Conservation (phyloP, 1,140 invertebrate species). For the Camponotus vicinus region DNA sequence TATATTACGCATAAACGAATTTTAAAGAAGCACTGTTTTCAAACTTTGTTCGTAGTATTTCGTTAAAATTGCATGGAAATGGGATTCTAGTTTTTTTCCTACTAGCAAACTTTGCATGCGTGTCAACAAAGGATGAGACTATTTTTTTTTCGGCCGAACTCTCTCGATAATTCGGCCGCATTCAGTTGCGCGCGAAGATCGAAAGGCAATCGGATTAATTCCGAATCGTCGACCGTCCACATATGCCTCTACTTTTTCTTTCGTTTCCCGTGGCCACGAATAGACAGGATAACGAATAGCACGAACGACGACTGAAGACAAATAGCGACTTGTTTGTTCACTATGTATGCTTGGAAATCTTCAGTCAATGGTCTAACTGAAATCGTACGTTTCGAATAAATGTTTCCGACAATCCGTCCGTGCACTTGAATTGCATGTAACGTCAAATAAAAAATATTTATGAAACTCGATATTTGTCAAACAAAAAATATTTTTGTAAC, state of each 20-base stretch:
- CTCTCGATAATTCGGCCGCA: conserved; percentile 36
- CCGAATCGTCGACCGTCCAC: conserved; percentile 39
- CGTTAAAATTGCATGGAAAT: conserved; percentile 15
- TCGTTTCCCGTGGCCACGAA: conserved; percentile 20
- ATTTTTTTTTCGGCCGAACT: neutral
- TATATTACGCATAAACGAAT: conserved; percentile 28
- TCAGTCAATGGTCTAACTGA: conserved; percentile 28
- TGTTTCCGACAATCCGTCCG: neutral
- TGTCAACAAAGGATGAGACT: conserved; percentile 18
- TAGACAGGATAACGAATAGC: conserved; percentile 54
- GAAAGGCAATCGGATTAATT: conserved; percentile 68
- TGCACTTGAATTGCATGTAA: neutral
- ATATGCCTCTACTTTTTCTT: conserved; percentile 31
- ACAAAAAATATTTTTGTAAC: neutral
- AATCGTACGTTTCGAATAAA: conserved; percentile 26
- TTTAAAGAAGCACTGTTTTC: conserved; percentile 27
- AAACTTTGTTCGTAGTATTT: conserved; percentile 8
- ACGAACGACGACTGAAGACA: conserved; percentile 55
- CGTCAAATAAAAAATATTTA: neutral
- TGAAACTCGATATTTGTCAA: neutral
- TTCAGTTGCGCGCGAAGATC: conserved; percentile 61
- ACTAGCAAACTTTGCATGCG: conserved; percentile 11
- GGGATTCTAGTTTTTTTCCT: conserved; percentile 10
- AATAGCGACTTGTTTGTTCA: conserved; percentile 57
- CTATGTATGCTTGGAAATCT: conserved; percentile 12